A percentile compares a stretch with the other conserved stretches of the same genome.
Conservation (phyloP, 2,888 invertebrate species). For the Clitarchus hookeri region DNA sequence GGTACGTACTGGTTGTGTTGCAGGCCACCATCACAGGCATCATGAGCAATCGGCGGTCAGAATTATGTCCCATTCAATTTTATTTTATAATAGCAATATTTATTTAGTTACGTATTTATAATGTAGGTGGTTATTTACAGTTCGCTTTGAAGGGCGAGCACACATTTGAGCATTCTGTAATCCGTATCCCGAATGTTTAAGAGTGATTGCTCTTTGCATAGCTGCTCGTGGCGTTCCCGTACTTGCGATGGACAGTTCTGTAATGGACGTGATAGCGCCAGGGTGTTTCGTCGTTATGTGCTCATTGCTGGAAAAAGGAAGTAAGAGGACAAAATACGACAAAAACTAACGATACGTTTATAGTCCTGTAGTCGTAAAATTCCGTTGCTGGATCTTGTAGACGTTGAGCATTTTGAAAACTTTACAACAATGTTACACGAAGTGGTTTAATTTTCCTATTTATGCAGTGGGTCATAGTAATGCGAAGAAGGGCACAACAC, state of each 20-base stretch:
- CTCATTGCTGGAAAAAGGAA: not conserved
- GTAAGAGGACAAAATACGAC: not conserved
- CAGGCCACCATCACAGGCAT: no score
- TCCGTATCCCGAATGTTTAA: not conserved
- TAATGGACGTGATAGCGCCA: no score
- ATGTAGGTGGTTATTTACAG: no score
- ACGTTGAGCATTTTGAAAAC: not conserved
- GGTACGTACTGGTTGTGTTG: no score
- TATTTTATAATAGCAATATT: no score
- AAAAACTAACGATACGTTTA: not conserved
- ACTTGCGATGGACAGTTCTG: not conserved
- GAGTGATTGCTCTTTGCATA: not conserved
- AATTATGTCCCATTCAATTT: no score
- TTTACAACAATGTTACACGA: not conserved
- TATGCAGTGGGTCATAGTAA: not conserved
- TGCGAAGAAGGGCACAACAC: not conserved
- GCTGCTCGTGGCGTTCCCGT: not conserved
- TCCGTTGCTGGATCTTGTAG: not conserved
- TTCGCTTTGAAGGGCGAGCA: no score
- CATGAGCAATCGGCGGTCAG: no score
- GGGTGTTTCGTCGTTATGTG: constrained; percentile 2
- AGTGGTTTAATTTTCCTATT: not conserved
- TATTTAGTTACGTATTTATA: no score
- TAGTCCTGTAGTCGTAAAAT: not conserved
- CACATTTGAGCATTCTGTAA: no score